Evolutionary conservation across 2,888 invertebrate genomes (phyloP).

Genomic region (Gymnocheta viridis): DNA sequence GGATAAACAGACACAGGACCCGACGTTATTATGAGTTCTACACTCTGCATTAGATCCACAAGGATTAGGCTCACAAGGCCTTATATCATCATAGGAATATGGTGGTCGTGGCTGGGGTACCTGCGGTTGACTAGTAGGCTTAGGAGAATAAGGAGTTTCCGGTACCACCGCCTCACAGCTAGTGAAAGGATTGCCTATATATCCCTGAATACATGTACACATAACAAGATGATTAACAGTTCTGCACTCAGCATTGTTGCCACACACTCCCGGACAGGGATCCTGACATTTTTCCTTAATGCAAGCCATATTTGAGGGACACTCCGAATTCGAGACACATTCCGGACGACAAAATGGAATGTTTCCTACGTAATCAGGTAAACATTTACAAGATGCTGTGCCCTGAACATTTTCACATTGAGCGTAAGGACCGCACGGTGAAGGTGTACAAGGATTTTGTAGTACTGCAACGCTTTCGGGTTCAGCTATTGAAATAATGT

Average conservation of each 20-base stretch:
- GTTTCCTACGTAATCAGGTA: slow-evolving; percentile 86
- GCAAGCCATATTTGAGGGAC: slow-evolving; percentile 87
- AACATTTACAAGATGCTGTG: slow-evolving; percentile 88
- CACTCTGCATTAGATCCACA: slow-evolving; percentile 89
- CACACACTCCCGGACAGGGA: slow-evolving; percentile 90
- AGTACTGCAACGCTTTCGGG: slow-evolving; percentile 71
- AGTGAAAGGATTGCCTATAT: slow-evolving; percentile 89
- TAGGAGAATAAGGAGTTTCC: background rate
- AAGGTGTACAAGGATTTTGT: slow-evolving; percentile 83
- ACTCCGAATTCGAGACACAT: slow-evolving; percentile 89
- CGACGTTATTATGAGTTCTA: slow-evolving; percentile 85
- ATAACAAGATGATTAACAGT: slow-evolving; percentile 89
- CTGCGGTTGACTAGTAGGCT: background rate
- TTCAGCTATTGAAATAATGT: slow-evolving; percentile 68
- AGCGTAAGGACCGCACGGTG: slow-evolving; percentile 89
- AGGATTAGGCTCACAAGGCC: slow-evolving; percentile 88
- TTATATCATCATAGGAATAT: slow-evolving; percentile 75
- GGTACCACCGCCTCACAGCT: slow-evolving; percentile 82
- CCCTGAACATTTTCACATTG: slow-evolving; percentile 86
- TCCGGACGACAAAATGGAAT: slow-evolving; percentile 90
- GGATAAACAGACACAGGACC: slow-evolving; percentile 88
- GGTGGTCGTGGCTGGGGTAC: background rate
- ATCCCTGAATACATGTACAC: slow-evolving; percentile 86
- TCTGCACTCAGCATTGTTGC: slow-evolving; percentile 87
- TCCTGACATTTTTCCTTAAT: slow-evolving; percentile 89